phyloP scores from a whole-genome alignment of 1,140 invertebrate species.

The Vanessa tameamea region DNA sequence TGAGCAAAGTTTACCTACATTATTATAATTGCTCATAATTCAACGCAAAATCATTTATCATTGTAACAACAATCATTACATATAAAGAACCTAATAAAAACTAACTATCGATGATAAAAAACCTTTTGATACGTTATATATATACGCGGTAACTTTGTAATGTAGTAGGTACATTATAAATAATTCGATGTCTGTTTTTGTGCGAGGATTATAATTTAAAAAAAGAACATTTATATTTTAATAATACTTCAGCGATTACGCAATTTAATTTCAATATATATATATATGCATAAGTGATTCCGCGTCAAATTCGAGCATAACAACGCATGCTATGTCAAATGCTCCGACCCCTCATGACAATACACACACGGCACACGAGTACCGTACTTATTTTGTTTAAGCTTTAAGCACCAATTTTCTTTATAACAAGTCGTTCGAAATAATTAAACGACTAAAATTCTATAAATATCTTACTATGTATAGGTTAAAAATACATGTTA shows the following conservation, averaged over 20 bases:
- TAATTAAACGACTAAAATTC: conserved; percentile 81
- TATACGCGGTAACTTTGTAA: conserved; percentile 39
- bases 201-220: not conserved
- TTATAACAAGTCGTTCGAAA: conserved; percentile 81
- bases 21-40: conserved; percentile 72
- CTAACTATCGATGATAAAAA: conserved; percentile 6
- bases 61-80: conserved; percentile 1
- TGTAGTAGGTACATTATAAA: conserved; percentile 3
- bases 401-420: conserved; percentile 81
- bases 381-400: conserved; percentile 75
- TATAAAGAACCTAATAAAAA: not conserved
- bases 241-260: not conserved
- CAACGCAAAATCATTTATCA: conserved; percentile 25
- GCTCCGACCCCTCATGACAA: conserved; percentile 74
- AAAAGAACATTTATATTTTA: not conserved
- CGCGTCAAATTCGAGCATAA: conserved; percentile 63
- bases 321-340: conserved; percentile 79
- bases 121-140: conserved; percentile 16
- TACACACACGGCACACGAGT: conserved; percentile 69
- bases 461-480: conserved; percentile 81
- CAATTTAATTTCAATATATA: conserved; percentile 4
- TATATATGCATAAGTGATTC: conserved; percentile 51
- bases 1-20: conserved; percentile 81
- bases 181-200: not conserved
- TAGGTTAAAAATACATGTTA: conserved; percentile 81